These are phyloP conservation scores for Archivesica marissinica DNA, from an alignment of 1,140 invertebrate species.

Conservation along the genomic window DNA sequence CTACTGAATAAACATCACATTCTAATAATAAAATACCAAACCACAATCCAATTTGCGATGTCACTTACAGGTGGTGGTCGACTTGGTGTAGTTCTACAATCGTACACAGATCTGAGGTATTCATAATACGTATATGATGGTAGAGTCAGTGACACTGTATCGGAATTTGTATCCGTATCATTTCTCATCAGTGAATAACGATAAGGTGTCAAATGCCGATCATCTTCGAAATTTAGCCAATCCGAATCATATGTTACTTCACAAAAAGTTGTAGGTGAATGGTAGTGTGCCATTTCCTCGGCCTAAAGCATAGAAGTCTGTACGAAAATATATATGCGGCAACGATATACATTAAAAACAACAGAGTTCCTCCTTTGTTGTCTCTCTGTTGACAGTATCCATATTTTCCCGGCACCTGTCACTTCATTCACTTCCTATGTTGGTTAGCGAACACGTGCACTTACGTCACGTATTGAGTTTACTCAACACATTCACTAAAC, in stretches of 20 bases:
- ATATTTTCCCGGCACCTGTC: constrained; percentile 42
- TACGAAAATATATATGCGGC: too few species aligned
- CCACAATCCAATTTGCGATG: too few species aligned
- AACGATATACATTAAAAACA: too few species aligned
- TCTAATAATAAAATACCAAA: too few species aligned
- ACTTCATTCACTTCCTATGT: constrained; percentile 1
- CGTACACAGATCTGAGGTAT: constrained; percentile 43
- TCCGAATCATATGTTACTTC: constrained; percentile 64
- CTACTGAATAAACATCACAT: too few species aligned
- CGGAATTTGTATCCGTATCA: constrained; percentile 53
- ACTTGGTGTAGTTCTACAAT: constrained; percentile 42
- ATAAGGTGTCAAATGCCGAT: constrained; percentile 51
- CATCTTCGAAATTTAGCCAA: constrained; percentile 53
- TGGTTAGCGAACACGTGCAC: constrained; percentile 30
- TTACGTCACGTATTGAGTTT: constrained; percentile 28
- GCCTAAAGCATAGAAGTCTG: too few species aligned
- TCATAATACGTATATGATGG: constrained; percentile 61
- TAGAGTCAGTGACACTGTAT: constrained; percentile 52
- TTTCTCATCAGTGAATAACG: constrained; percentile 54
- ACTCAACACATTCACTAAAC: constrained; percentile 16
- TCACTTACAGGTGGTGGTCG: constrained; percentile 16
- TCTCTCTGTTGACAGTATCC: background rate
- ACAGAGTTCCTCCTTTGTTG: too few species aligned
- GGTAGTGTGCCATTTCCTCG: constrained; percentile 17
- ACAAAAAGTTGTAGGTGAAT: constrained; percentile 43